A percentile compares a stretch with the other conserved stretches of the same genome.
These are phyloP conservation scores for Penaeus vannamei DNA, from an alignment of 1,140 invertebrate genomes.

Conservation along the genomic window DNA sequence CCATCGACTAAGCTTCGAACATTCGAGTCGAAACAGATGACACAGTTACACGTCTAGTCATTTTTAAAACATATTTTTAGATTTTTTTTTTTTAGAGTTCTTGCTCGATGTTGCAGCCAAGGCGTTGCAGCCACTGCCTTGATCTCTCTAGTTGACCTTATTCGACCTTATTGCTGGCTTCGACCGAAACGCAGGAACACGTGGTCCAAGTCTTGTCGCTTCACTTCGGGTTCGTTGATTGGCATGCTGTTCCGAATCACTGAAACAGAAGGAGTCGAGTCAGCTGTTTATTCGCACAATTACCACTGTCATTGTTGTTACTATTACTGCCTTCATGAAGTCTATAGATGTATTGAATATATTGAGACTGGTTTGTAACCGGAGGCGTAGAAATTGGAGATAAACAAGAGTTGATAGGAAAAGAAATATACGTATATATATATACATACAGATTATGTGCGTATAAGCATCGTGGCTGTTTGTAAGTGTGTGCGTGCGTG, in stretches of 20 bases:
- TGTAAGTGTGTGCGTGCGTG: background rate
- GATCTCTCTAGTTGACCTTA: no score
- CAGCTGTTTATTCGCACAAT: background rate
- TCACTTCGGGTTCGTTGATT: slow-evolving; percentile 57
- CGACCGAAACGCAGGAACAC: slow-evolving; percentile 60
- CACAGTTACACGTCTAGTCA: no score
- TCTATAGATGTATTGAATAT: no score
- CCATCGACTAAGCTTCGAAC: no score
- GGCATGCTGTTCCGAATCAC: slow-evolving; percentile 54
- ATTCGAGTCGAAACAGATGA: no score
- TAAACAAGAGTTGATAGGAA: background rate
- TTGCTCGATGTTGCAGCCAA: no score
- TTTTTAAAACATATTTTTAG: no score
- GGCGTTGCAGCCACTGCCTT: no score
- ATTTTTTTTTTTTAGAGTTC: no score
- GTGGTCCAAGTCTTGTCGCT: slow-evolving; percentile 57
- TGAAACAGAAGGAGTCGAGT: slow-evolving; percentile 14
- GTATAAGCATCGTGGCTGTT: background rate
- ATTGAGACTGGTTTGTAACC: no score
- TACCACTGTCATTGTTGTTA: background rate
- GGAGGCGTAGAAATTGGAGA: background rate
- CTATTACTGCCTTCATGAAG: no score
- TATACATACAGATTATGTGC: background rate
- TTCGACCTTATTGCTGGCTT: slow-evolving; percentile 23
- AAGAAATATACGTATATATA: background rate